These are phyloP conservation scores for Hylia prasina DNA, from an alignment of 2,113 vertebrate species.

Conservation along the genomic window DNA sequence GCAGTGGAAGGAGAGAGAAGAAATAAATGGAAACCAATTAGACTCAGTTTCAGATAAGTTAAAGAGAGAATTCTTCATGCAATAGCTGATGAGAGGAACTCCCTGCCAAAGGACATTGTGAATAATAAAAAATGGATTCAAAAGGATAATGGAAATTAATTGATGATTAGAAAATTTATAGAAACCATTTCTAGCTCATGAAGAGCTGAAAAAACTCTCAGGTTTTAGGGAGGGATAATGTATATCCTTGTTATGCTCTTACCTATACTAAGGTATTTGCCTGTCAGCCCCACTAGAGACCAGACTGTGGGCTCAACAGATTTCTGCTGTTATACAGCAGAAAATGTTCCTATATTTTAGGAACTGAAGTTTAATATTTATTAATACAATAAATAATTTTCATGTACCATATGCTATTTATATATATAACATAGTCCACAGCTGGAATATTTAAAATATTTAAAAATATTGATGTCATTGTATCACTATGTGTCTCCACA, in stretches of 20 bases:
- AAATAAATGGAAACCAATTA: not conserved
- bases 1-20: not conserved
- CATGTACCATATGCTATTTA: not conserved
- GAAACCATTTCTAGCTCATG: not conserved
- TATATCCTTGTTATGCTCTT: not conserved
- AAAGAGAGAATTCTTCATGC: not conserved
- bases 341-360: not conserved
- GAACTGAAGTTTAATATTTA: not conserved
- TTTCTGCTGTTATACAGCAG: not conserved
- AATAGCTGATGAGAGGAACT: not conserved
- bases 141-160: not conserved
- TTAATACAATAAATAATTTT: not conserved
- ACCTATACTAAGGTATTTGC: not conserved
- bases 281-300: not conserved
- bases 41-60: not conserved
- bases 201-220: not conserved
- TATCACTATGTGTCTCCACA: not conserved
- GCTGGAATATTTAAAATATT: too few relatives aligned
- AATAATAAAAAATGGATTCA: not conserved
- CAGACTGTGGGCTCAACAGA: not conserved
- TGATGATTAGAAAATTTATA: not conserved
- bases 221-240: not conserved
- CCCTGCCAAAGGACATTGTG: not conserved
- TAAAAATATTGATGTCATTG: not conserved
- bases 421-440: not conserved